Conservation (phyloP, 1,140 invertebrate genomes). For the Cyclargus thomasi region DNA sequence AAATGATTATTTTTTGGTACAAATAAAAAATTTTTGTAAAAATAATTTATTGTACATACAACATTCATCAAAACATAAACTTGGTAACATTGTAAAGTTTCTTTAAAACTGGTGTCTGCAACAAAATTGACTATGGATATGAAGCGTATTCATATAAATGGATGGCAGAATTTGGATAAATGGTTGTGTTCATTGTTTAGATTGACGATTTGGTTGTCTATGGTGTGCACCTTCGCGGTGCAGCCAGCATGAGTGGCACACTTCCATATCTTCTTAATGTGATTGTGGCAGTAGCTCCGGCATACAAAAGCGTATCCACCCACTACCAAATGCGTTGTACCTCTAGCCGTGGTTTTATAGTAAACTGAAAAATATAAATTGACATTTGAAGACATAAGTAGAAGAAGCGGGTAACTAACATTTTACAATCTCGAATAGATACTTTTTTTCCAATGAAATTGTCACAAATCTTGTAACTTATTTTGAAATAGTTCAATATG, state of each 20-base stretch:
- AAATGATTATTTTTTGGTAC: too few species aligned
- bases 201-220: constrained; percentile 47
- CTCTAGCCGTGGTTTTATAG: constrained; percentile 48
- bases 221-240: constrained; percentile 58
- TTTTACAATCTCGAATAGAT: too few species aligned
- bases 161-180: constrained; percentile 23
- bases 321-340: constrained; percentile 47
- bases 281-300: constrained; percentile 51
- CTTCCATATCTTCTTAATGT: constrained; percentile 61
- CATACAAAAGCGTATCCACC: constrained; percentile 54
- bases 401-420: too few species aligned
- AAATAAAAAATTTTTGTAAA: not conserved
- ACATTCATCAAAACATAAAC: not conserved
- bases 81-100: not conserved
- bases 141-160: constrained; percentile 16
- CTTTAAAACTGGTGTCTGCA: not conserved
- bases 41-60: not conserved
- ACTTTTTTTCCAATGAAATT: too few species aligned
- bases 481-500: too few species aligned
- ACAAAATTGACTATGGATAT: not conserved
- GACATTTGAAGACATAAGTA: not conserved
- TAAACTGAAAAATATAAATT: constrained; percentile 45
- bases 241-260: constrained; percentile 53
- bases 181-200: constrained; percentile 55
- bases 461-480: too few species aligned